Evolutionary conservation across 2,797 vertebrate species (phyloP).

Genomic region (Sphenopsis melanotis): DNA sequence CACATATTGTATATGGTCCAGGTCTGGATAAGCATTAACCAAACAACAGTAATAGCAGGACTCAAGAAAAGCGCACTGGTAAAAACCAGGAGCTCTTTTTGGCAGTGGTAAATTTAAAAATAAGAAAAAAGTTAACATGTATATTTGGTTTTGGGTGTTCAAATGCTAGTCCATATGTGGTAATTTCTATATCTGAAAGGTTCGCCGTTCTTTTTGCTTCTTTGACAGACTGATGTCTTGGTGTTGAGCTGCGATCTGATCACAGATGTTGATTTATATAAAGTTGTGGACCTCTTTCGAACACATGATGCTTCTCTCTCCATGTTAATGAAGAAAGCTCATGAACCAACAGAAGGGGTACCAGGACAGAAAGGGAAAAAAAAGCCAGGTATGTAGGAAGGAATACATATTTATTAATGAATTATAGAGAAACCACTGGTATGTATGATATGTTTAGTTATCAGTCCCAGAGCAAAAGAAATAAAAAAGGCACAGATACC

Average conservation of each 20-base stretch:
- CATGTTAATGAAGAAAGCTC: conserved; percentile 93
- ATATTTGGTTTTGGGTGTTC: background rate
- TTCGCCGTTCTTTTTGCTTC: background rate
- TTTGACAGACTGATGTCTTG: conserved; percentile 88
- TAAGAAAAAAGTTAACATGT: background rate
- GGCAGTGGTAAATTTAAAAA: background rate
- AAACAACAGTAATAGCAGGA: background rate
- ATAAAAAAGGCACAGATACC: background rate
- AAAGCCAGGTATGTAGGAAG: conserved; percentile 83
- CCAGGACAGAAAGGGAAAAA: conserved; percentile 97
- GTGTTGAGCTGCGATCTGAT: conserved; percentile 96
- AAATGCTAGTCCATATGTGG: background rate
- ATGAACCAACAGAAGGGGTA: conserved; percentile 85
- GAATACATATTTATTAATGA: background rate
- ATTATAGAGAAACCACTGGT: background rate
- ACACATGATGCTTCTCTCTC: conserved; percentile 92
- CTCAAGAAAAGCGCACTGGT: background rate
- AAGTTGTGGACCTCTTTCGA: conserved; percentile 95
- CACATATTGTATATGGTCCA: background rate
- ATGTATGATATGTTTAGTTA: background rate
- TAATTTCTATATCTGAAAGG: background rate
- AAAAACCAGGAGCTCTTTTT: background rate
- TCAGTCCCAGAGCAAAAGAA: background rate
- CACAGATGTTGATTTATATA: conserved; percentile 91
- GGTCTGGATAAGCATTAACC: background rate